Evolutionary conservation across 2,113 vertebrate species (phyloP), one percentile per base, ranked within the genome.

Genomic region (Stictonetta naevosa): DNA sequence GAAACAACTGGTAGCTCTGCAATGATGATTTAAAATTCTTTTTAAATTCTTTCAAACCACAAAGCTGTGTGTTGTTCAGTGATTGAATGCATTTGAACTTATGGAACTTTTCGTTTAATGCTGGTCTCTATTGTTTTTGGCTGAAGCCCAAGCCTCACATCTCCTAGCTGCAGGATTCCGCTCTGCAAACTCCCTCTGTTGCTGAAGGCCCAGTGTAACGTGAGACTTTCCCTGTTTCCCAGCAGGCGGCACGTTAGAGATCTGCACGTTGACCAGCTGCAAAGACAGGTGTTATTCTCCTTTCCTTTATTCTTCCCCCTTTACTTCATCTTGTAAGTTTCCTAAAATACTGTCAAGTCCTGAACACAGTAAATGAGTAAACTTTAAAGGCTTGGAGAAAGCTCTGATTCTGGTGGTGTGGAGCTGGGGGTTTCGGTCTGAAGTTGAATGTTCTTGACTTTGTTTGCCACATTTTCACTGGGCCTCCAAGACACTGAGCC

Each of bases 81-180:
- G 97, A 97, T 97, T 79, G 88, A 97, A 97, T 92, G 92, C 81
- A 56, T 97, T 98, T 97, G 97, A 97, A 97, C 91, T 93, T 88
- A 96, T 63, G 96, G 93, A 94, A 94, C 96, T 97, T 98, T 96
- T 97, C 90, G 92, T 98, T 97, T 96, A 96, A 95, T 97, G 95
- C 90, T 83, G 76, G 92, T 97, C 91, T 96, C 89, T 96, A 96
- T 97, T 98, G 96, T 89, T 98, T 96, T 98, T 98, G 98, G 98
- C 98, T 83, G 34, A 79, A 91, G 76, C 90, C 97, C 98, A 98
- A 98, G 96, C 96, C 96, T 98, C 94, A 98, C 98, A 98, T 98
- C 97, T 98, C 96, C 86, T 93, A 71, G 91, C 94, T 96, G 72
- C 56, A 97, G 97, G 96, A 98, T 98, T 98, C 97, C 95, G 97